These are phyloP conservation scores for Manduca sexta DNA, from an alignment of 1,140 invertebrate species.

Conservation along the genomic window DNA sequence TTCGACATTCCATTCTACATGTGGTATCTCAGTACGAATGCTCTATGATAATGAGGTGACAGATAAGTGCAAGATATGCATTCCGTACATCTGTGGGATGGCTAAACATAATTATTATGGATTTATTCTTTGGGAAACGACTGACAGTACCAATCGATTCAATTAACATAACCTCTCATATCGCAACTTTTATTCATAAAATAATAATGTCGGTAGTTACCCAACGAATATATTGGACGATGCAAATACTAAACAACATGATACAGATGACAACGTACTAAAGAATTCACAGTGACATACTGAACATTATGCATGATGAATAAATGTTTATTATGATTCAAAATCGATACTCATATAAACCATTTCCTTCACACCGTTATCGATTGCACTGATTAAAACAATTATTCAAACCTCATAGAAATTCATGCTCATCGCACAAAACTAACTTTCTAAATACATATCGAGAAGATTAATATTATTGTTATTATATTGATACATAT, in stretches of 20 bases:
- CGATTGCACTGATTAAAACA: too few relatives aligned
- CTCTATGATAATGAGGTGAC: slow-evolving; percentile 30
- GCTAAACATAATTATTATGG: slow-evolving; percentile 14
- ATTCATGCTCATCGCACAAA: too few relatives aligned
- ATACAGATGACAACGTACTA: slow-evolving; percentile 20
- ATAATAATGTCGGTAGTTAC: slow-evolving; percentile 7
- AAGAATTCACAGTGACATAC: slow-evolving; percentile 1
- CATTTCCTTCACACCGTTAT: too few relatives aligned
- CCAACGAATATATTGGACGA: slow-evolving; percentile 21
- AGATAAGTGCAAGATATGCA: slow-evolving; percentile 38
- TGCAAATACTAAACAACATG: slow-evolving; percentile 18
- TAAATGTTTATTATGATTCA: too few relatives aligned
- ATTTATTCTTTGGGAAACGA: slow-evolving; percentile 32
- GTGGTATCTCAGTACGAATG: slow-evolving; percentile 29
- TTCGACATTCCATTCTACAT: slow-evolving; percentile 55
- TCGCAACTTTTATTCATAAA: too few relatives aligned
- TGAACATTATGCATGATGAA: too few relatives aligned
- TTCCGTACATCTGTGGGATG: slow-evolving; percentile 25
- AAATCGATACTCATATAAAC: too few relatives aligned
- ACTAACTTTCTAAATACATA: too few relatives aligned
- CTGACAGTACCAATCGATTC: background rate
- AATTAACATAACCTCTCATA: background rate
- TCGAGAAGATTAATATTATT: too few relatives aligned
- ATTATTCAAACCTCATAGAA: too few relatives aligned
- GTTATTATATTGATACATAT: too few relatives aligned